Evolutionary conservation across 2,113 vertebrate genomes (phyloP), one percentile per base, ranked within the genome.

Genomic region (Colaptes auratus): DNA sequence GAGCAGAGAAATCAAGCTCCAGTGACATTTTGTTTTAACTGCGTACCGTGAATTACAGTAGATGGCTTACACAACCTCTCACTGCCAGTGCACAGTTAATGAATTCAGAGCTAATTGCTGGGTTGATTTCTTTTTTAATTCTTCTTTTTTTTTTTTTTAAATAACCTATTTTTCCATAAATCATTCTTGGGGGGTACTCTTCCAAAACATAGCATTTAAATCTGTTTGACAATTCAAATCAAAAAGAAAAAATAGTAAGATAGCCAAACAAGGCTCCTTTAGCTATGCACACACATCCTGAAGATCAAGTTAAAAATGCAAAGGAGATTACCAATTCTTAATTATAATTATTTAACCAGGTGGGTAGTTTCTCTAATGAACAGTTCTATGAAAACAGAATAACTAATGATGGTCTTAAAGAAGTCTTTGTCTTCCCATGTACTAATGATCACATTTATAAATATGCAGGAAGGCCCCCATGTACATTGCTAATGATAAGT

Each of bases 401-500:
- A 98, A 98, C 97, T 98, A 98, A 98, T 98, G 98, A 98, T 89
- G 95, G 97, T 97, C 97, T 98, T 98, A 98, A 98, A 98, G 98
- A 98, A 98, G 97, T 78, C 97, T 98, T 98, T 98, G 98, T 98
- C 98, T 98, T 98, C 94, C 96, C 96, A 90, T 97, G 97, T 98
- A 98, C 98, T 98, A 98, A 98, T 98, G 98, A 98, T 98, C 98
- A 96, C 98, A 97, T 98, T 98, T 98, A 98, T 98, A 98, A 98
- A 98, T 98, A 98, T 98, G 97, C 98, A 98, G 97, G 96, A 97
- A 98, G 97, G 98, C 96, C 97, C 97, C 97, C 97, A 89, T 98
- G 98, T 98, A 98, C 97, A 97, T 97, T 97, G 97, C 97, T 98
- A 98, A 98, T 98, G 98, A 98, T 98, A 98, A 98, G 98, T 98